Percentiles rank a stretch among this genome's conserved stretches.
Conservation (phyloP, 2,888 invertebrate species). For the Unio delphinus region DNA sequence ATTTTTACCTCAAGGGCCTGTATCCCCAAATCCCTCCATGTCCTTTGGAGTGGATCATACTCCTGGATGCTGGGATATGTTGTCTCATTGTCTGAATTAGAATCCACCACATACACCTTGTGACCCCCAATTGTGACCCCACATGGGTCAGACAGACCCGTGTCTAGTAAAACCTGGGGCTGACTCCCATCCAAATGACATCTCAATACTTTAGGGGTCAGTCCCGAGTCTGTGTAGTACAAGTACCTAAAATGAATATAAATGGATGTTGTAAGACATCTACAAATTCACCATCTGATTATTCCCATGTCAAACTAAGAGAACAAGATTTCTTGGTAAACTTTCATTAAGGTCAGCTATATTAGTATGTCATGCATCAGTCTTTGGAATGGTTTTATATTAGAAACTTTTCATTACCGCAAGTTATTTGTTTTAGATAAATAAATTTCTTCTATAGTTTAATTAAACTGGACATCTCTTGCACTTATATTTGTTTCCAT, state of each 20-base stretch:
- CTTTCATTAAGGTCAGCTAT: no score
- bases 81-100: conserved; percentile 38
- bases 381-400: no score
- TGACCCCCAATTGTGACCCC: conserved; percentile 45
- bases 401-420: no score
- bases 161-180: conserved; percentile 26
- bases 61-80: conserved; percentile 23
- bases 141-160: conserved; percentile 52
- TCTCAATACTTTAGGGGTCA: conserved; percentile 44
- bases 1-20: conserved; percentile 8
- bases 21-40: conserved; percentile 34
- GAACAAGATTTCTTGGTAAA: no score
- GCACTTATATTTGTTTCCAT: no score
- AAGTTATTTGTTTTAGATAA: no score
- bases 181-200: conserved; percentile 55
- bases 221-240: conserved; percentile 60
- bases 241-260: conserved; percentile 43
- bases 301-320: no score
- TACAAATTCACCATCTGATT: no score
- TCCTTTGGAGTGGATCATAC: conserved; percentile 24
- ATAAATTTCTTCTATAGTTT: no score
- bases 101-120: conserved; percentile 38
- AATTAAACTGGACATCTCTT: no score
- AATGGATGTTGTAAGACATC: no score
- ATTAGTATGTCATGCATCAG: no score